Evolutionary conservation across 1,140 invertebrate species (phyloP).

Genomic region (Scylla paramamosain): DNA sequence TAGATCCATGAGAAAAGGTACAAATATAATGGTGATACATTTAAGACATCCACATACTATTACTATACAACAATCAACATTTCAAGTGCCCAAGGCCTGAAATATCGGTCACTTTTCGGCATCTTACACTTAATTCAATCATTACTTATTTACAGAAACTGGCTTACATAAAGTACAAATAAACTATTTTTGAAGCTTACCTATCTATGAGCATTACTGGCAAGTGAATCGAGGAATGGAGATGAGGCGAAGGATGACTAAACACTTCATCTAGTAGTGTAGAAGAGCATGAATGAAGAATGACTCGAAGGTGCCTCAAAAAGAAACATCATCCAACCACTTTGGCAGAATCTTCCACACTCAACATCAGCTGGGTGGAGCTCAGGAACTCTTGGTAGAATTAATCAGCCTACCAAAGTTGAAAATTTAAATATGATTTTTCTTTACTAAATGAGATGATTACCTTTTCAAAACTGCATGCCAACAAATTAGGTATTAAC

Average conservation of each 20-base stretch:
- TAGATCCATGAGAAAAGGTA: constrained; percentile 6
- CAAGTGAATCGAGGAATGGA: neutral
- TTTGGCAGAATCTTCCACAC: neutral
- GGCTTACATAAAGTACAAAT: neutral
- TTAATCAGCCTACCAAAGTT: no score
- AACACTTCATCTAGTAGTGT: constrained; percentile 7
- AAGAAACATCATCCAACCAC: neutral
- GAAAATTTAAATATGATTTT: neutral
- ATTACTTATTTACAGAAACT: constrained; percentile 8
- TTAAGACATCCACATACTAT: constrained; percentile 23
- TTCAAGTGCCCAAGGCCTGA: neutral
- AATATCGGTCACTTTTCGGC: neutral
- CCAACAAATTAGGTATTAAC: no score
- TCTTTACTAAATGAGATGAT: neutral
- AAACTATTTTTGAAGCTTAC: neutral
- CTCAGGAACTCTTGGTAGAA: neutral
- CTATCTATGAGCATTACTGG: constrained; percentile 13
- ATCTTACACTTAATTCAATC: neutral
- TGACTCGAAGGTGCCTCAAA: neutral
- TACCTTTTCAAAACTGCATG: no score
- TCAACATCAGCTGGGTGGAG: neutral
- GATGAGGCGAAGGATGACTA: constrained; percentile 9
- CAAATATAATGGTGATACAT: constrained; percentile 16
- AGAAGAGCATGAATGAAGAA: constrained; percentile 13
- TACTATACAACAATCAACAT: constrained; percentile 24